phyloP scores from a whole-genome alignment of 2,797 vertebrate genomes.

The Chanos chanos region DNA sequence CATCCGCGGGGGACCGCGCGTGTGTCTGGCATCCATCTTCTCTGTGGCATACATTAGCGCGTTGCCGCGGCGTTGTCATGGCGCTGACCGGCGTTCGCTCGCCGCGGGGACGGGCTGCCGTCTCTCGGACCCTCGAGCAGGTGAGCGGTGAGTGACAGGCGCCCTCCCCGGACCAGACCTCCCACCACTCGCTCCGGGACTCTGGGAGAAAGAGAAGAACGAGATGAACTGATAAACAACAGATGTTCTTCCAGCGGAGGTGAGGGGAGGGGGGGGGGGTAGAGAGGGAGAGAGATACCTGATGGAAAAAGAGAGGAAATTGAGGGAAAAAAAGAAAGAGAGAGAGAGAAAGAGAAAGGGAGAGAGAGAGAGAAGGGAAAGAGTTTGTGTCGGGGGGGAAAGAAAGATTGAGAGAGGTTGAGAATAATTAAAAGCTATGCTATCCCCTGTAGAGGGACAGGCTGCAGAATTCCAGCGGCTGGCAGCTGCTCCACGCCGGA shows the following conservation, averaged over 20 bases:
- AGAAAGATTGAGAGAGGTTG: conserved; percentile 24
- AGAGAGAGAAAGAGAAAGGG: conserved; percentile 13
- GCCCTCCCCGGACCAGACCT: conserved; percentile 28
- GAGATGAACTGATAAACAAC: conserved; percentile 40
- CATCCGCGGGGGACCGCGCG: conserved; percentile 12
- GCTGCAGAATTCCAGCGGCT: conserved; percentile 34
- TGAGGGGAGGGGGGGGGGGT: too few species aligned
- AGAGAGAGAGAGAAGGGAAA: conserved; percentile 1
- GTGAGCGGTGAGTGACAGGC: conserved; percentile 43
- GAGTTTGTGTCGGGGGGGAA: not conserved
- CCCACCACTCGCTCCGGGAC: conserved; percentile 26
- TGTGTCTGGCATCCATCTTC: conserved; percentile 30
- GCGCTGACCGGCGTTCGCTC: conserved; percentile 31
- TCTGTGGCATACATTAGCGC: conserved; percentile 30
- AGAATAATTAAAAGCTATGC: conserved; percentile 36
- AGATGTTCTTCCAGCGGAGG: conserved; percentile 30
- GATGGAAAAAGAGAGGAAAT: not conserved
- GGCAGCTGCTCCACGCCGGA: conserved; percentile 26
- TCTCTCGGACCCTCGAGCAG: conserved; percentile 34
- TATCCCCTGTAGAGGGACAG: conserved; percentile 20
- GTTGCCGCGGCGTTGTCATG: conserved; percentile 32
- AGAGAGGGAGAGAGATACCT: conserved; percentile 17
- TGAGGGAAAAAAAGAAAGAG: conserved; percentile 1
- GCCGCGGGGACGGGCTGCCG: conserved; percentile 27
- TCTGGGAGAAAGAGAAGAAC: not conserved